Base-by-base conservation (phyloP, 1,140 invertebrate species). In the Drosophila carrolli region DNA sequence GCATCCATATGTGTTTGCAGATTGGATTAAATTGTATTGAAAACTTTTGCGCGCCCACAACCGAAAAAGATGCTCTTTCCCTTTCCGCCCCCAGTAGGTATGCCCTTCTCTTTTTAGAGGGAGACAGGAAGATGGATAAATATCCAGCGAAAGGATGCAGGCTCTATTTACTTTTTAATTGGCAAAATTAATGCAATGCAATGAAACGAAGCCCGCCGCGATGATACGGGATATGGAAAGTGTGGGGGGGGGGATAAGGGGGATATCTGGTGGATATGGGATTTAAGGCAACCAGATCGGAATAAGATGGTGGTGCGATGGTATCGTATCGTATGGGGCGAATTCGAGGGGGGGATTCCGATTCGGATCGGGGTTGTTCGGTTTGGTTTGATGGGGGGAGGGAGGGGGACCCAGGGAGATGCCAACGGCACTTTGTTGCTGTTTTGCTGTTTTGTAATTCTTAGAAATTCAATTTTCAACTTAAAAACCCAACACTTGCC, bases 161-260 rank as follows among this genome's bases (percentile, higher is more conserved):
- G 84, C 84, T 88, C 84, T 88, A 84, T 84, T 88, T 88, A 88
- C 84, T 88, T 88, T 88, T 88, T 89, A 88, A 88, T 88, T 88
- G 84, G 84, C 84, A 88, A 88, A 88, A 88, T 88, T 89, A 88
- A 88, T 88, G 84, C 84, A 88, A 88, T 89, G 84, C 80, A 88
- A 89, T 88, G 84, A 88, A 88, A 89, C 76, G 84, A 80, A 89
- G 83, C 84, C 72, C 73, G 71, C 53, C 63, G 14, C 23, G 54
- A 35, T 71, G 59, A 62, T 54, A 62, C 16, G 50, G 37, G 54
- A 55, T 56, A 56, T 56, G 29, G 48, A 11, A 35, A 35, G 23
- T 27, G 7, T 29, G 47, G 14, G 53, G 54, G 27, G 47, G 11
- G 53, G 54, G 27, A 57, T 29, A 29, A 38, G 41, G n/a, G 59